These are phyloP conservation scores for Gadopsis bispinosus DNA, from an alignment of 2,797 vertebrate species.

Conservation along the genomic window DNA sequence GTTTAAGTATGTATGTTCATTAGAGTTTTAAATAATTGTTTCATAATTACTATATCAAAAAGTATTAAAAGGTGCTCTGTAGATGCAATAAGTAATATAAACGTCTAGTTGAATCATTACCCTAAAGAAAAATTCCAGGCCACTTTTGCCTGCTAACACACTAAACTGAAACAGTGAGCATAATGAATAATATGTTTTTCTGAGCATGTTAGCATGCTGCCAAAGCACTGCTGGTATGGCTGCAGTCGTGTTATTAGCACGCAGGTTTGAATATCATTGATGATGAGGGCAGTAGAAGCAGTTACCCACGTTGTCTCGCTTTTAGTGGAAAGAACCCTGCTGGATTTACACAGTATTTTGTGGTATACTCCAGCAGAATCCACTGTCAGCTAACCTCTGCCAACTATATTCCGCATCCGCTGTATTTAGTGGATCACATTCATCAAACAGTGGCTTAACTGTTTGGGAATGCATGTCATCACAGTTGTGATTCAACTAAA, in stretches of 20 bases:
- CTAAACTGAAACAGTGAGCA: neutral
- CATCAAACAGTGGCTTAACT: slow-evolving; percentile 60
- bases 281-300: slow-evolving; percentile 1
- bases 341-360: slow-evolving; percentile 39
- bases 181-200: neutral
- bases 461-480: slow-evolving; percentile 56
- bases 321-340: slow-evolving; percentile 14
- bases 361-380: slow-evolving; percentile 31
- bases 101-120: neutral
- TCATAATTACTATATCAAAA: neutral
- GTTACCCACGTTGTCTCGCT: slow-evolving; percentile 26
- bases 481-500: slow-evolving; percentile 63
- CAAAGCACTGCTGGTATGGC: neutral
- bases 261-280: slow-evolving; percentile 7
- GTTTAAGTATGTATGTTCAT: neutral
- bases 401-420: slow-evolving; percentile 32
- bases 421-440: slow-evolving; percentile 58
- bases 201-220: neutral
- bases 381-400: slow-evolving; percentile 36
- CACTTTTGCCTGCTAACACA: neutral
- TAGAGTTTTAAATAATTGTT: neutral
- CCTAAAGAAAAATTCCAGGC: no score
- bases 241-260: neutral
- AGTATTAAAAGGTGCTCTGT: neutral
- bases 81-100: neutral